Evolutionary conservation across 2,888 invertebrate species (phyloP).

Genomic region (Drosophila pseudotalamancana): DNA sequence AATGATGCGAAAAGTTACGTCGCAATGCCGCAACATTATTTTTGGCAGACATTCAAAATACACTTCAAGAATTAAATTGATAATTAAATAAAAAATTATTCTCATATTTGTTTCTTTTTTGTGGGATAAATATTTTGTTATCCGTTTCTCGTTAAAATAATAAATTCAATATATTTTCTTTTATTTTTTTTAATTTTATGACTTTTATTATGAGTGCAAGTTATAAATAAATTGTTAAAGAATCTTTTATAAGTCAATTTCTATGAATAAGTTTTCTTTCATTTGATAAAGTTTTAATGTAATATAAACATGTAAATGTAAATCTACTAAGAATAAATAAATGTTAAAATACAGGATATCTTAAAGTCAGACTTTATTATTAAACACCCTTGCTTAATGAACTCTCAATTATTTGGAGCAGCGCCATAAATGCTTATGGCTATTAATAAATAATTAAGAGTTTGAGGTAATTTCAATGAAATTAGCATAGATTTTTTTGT

Average conservation of each 20-base stretch:
- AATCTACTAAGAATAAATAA: neutral
- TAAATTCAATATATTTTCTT: too few species aligned
- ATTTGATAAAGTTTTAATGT: too few species aligned
- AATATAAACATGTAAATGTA: too few species aligned
- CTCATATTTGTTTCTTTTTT: neutral
- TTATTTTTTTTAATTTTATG: too few species aligned
- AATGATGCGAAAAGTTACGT: constrained; percentile 36
- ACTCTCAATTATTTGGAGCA: constrained; percentile 8
- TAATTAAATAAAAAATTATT: constrained; percentile 30
- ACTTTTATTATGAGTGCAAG: too few species aligned
- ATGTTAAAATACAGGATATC: constrained; percentile 8
- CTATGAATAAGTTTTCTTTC: too few species aligned
- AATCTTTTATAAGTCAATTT: too few species aligned
- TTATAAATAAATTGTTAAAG: too few species aligned
- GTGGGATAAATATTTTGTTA: too few species aligned
- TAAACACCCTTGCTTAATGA: constrained; percentile 11
- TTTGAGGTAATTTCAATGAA: constrained; percentile 54
- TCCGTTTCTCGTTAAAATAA: too few species aligned
- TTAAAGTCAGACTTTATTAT: neutral
- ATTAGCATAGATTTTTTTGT: constrained; percentile 65
- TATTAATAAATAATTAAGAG: constrained; percentile 51
- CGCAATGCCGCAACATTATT: constrained; percentile 27
- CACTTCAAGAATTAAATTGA: constrained; percentile 20
- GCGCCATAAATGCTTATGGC: constrained; percentile 42
- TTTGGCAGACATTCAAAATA: constrained; percentile 53